Percentiles rank a stretch among this genome's conserved stretches.
phyloP scores from a whole-genome alignment of 2,888 invertebrate genomes.

The Eurois occulta region DNA sequence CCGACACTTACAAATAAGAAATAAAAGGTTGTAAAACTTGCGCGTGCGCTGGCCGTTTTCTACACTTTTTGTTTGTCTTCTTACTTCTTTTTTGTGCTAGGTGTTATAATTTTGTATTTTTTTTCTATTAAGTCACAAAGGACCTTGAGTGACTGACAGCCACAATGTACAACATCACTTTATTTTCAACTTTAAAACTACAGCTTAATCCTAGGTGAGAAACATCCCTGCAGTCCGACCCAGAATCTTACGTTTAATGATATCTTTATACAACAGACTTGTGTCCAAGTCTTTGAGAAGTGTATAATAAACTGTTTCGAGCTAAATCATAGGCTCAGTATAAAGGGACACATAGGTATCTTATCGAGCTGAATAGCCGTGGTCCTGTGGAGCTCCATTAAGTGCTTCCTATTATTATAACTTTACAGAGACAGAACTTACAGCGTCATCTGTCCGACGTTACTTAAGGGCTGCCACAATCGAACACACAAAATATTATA shows the following conservation, averaged over 20 bases:
- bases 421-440: slow-evolving; percentile 60
- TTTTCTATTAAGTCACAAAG: not conserved
- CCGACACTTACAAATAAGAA: not conserved
- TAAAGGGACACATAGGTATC: slow-evolving; percentile 32
- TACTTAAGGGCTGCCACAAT: slow-evolving; percentile 44
- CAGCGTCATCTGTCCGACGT: slow-evolving; percentile 61
- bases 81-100: not conserved
- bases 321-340: slow-evolving; percentile 20
- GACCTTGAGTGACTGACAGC: not conserved
- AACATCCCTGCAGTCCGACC: not conserved
- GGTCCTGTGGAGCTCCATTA: slow-evolving; percentile 47
- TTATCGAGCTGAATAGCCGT: slow-evolving; percentile 27
- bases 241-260: not conserved
- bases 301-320: not conserved
- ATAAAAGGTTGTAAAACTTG: not conserved
- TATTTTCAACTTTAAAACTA: not conserved
- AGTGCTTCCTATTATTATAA: slow-evolving; percentile 62
- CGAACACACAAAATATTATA: too few relatives aligned
- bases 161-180: not conserved
- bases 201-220: not conserved
- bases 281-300: not conserved
- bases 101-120: not conserved
- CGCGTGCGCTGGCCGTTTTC: not conserved
- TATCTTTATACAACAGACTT: not conserved
- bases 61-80: not conserved